These are phyloP conservation scores for Pholis gunnellus DNA, from an alignment of 2,113 vertebrate species.

Conservation along the genomic window DNA sequence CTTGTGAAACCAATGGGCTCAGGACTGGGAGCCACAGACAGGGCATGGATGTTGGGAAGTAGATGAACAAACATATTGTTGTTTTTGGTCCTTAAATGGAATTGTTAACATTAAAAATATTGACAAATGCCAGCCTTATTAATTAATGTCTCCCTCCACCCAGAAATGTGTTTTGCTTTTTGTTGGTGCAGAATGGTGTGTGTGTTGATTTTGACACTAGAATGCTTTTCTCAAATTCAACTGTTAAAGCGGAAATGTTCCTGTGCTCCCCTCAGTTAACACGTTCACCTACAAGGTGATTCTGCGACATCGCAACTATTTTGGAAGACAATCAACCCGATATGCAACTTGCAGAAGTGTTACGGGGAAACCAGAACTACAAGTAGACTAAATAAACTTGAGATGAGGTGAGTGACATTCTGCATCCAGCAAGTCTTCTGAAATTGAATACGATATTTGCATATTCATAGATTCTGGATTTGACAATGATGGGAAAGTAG, in stretches of 20 bases:
- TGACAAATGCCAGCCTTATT: not conserved
- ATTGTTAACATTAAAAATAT: not conserved
- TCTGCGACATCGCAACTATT: not conserved
- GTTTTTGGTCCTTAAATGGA: not conserved
- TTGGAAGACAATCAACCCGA: slow-evolving; percentile 1
- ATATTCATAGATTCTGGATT: not conserved
- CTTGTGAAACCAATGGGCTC: not conserved
- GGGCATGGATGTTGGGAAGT: not conserved
- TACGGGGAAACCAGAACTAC: not conserved
- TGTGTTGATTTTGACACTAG: not conserved
- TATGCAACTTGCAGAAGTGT: slow-evolving; percentile 6
- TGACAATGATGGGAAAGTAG: not conserved
- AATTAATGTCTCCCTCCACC: not conserved
- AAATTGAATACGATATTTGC: not conserved
- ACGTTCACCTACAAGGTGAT: not conserved
- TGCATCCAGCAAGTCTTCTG: slow-evolving; percentile 4
- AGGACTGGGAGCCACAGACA: not conserved
- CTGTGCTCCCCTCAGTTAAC: not conserved
- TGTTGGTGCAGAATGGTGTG: not conserved
- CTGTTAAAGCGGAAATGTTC: not conserved
- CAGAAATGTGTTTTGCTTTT: not conserved
- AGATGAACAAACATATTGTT: not conserved
- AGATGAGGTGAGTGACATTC: not conserved
- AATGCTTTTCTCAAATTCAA: not conserved
- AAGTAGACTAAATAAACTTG: slow-evolving; percentile 18